Conservation (phyloP, 1,140 invertebrate genomes). For the Drosophila grimshawi region DNA sequence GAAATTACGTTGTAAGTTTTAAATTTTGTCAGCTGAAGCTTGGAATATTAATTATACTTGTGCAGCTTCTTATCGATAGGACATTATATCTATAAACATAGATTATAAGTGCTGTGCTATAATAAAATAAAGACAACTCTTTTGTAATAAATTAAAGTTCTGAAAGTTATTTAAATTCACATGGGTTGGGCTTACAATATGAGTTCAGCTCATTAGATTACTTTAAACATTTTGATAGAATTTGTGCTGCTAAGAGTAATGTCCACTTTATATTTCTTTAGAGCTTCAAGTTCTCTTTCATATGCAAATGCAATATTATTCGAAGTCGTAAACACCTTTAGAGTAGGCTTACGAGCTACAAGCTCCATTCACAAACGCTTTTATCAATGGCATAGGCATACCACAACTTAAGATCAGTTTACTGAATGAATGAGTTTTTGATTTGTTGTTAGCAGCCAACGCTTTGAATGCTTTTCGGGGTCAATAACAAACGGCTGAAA, state of each 20-base stretch:
- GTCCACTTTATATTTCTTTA: conserved; percentile 18
- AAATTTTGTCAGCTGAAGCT: conserved; percentile 8
- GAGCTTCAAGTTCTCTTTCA: conserved; percentile 5
- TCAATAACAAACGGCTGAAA: conserved; percentile 25
- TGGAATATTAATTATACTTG: not conserved
- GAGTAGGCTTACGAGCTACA: conserved; percentile 38
- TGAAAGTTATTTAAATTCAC: conserved; percentile 14
- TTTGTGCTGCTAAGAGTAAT: not conserved
- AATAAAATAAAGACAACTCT: not conserved
- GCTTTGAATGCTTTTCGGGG: conserved; percentile 45
- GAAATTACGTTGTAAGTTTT: conserved; percentile 30
- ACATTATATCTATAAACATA: not conserved
- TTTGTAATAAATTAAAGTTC: conserved; percentile 1
- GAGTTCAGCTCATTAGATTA: conserved; percentile 1
- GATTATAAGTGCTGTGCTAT: not conserved
- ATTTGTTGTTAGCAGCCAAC: conserved; percentile 46
- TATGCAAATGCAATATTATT: conserved; percentile 23
- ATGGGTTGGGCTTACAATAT: not conserved
- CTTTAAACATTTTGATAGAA: conserved; percentile 14
- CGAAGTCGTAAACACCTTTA: conserved; percentile 46
- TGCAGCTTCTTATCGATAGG: conserved; percentile 9
- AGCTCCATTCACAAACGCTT: conserved; percentile 45
- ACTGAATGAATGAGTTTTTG: conserved; percentile 55
- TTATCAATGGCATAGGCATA: conserved; percentile 54
- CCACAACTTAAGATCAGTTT: conserved; percentile 18